Conservation (phyloP, 2,888 invertebrate genomes). For the Deilephila elpenor region DNA sequence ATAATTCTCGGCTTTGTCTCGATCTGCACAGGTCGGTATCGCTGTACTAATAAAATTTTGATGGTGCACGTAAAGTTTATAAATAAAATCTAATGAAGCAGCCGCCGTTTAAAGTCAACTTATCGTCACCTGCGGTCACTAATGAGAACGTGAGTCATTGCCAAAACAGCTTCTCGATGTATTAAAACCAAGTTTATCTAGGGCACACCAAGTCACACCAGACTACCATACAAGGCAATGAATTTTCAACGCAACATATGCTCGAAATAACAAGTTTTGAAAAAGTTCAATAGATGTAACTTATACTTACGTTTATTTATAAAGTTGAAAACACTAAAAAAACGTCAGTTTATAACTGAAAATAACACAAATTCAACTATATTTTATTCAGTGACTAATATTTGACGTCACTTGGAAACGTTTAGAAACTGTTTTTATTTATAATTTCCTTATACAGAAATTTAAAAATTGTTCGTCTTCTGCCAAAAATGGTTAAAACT, state of each 20-base stretch:
- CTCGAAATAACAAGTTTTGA: constrained; percentile 30
- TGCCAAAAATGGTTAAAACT: background rate
- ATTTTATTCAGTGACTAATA: constrained; percentile 40
- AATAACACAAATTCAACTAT: constrained; percentile 18
- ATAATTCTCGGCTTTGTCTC: constrained; percentile 10
- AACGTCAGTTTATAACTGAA: constrained; percentile 9
- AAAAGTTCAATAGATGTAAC: background rate
- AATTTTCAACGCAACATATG: constrained; percentile 61
- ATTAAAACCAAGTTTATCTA: constrained; percentile 55
- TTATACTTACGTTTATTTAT: constrained; percentile 48
- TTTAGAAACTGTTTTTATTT: background rate
- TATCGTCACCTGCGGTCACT: constrained; percentile 53
- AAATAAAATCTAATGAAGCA: constrained; percentile 57
- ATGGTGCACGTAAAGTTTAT: constrained; percentile 40
- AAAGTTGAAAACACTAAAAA: constrained; percentile 21
- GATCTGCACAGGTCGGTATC: background rate
- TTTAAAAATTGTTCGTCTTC: background rate
- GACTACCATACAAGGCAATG: constrained; percentile 67
- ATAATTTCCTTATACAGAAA: background rate
- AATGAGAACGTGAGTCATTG: constrained; percentile 67
- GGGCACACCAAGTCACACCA: constrained; percentile 63
- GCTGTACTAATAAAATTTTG: constrained; percentile 4
- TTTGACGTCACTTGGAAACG: constrained; percentile 37
- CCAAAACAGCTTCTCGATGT: constrained; percentile 55
- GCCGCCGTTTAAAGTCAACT: constrained; percentile 50